These are phyloP conservation scores for Gibbula magus DNA, from an alignment of 2,888 invertebrate genomes.

Conservation along the genomic window DNA sequence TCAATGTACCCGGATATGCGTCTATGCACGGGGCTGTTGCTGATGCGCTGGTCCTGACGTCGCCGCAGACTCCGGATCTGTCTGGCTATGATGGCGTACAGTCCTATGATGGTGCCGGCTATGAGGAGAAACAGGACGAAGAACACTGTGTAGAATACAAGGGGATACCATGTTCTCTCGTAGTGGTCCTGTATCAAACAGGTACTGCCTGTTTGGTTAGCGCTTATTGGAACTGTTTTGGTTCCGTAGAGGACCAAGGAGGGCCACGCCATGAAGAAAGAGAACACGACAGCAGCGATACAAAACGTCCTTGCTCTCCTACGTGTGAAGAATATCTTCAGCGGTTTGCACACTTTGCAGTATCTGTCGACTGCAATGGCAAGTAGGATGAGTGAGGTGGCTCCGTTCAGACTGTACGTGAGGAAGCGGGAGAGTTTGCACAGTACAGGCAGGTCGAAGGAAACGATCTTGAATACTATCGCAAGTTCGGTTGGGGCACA, in stretches of 20 bases:
- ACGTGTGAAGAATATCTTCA: constrained; percentile 45
- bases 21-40: neutral
- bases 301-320: constrained; percentile 50
- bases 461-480: constrained; percentile 32
- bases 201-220: constrained; percentile 39
- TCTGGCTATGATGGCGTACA: constrained; percentile 49
- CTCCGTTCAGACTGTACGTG: constrained; percentile 43
- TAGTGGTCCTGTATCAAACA: constrained; percentile 47
- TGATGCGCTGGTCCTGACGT: constrained; percentile 11
- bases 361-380: constrained; percentile 50
- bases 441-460: constrained; percentile 37
- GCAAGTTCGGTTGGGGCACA: constrained; percentile 44
- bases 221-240: constrained; percentile 25
- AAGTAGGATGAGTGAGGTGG: constrained; percentile 41
- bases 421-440: constrained; percentile 45
- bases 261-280: constrained; percentile 50
- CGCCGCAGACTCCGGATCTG: constrained; percentile 12
- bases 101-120: constrained; percentile 40
- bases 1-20: neutral
- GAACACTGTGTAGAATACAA: constrained; percentile 47
- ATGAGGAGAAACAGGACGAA: constrained; percentile 40
- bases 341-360: constrained; percentile 56
- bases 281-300: constrained; percentile 42
- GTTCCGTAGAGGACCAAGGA: constrained; percentile 57
- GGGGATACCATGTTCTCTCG: constrained; percentile 38